phyloP scores from a whole-genome alignment of 1,140 invertebrate species.

The Hycleus cichorii region DNA sequence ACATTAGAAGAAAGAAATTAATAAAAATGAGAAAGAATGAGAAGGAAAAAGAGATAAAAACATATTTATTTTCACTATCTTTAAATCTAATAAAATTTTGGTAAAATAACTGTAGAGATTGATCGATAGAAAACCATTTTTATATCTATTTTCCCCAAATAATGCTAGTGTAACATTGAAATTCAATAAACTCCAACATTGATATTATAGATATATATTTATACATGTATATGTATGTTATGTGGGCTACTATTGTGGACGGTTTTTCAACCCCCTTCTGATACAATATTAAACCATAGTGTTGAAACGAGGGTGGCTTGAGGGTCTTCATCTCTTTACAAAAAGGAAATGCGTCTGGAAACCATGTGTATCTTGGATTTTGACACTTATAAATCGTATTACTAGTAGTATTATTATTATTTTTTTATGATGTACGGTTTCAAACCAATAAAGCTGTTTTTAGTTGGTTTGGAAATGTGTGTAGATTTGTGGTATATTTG shows the following conservation, averaged over 20 bases:
- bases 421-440: constrained; percentile 20
- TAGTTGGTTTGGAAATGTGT: too few species aligned
- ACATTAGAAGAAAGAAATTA: too few species aligned
- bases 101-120: too few species aligned
- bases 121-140: too few species aligned
- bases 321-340: constrained; percentile 25
- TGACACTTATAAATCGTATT: constrained; percentile 30
- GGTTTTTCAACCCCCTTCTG: constrained; percentile 7
- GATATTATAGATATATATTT: constrained; percentile 4
- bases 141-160: too few species aligned
- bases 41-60: too few species aligned
- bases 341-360: constrained; percentile 24
- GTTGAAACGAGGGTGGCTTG: constrained; percentile 19
- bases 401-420: not conserved
- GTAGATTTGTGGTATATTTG: not conserved
- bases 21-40: too few species aligned
- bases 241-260: constrained; percentile 12
- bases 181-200: constrained; percentile 16
- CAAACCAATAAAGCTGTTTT: constrained; percentile 11
- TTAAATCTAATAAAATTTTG: too few species aligned
- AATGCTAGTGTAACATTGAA: constrained; percentile 4
- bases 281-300: too few species aligned
- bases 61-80: too few species aligned
- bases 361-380: constrained; percentile 28
- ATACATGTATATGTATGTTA: not conserved